A percentile compares a stretch with the other conserved stretches of the same genome.
Conservation (phyloP, 2,888 invertebrate genomes). For the Pristionchus mayeri region DNA sequence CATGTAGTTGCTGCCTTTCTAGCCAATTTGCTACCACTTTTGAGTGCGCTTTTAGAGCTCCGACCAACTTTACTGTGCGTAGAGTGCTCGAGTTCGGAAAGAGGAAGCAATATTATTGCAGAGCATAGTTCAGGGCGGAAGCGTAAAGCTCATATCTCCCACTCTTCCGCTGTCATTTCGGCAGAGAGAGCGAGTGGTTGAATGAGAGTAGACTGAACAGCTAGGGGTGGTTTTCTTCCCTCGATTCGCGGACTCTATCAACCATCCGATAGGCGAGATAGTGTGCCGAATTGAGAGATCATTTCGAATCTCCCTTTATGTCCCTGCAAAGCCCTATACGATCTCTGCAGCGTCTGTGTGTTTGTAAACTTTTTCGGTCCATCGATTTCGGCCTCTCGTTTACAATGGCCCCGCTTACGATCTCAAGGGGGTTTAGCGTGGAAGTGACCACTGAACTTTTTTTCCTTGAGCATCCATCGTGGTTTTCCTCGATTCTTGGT, state of each 20-base stretch:
- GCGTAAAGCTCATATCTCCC: neutral
- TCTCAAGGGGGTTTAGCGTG: neutral
- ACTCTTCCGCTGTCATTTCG: neutral
- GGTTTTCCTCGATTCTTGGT: no score
- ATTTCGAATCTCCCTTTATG: no score
- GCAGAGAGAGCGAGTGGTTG: neutral
- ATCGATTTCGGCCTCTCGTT: constrained; percentile 3
- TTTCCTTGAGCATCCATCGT: neutral
- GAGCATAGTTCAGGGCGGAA: neutral
- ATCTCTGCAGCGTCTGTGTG: neutral
- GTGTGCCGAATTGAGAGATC: neutral
- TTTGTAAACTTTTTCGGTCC: constrained; percentile 27
- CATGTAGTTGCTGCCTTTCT: no score
- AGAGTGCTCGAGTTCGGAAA: no score
- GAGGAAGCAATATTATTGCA: neutral
- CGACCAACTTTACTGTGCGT: no score
- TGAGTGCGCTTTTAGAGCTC: no score
- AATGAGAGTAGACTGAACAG: neutral
- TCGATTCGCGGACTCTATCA: no score
- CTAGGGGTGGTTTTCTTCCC: no score
- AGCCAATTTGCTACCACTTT: no score
- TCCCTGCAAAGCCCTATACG: neutral
- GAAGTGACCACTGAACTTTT: constrained; percentile 19
- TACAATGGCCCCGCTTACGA: constrained; percentile 1
- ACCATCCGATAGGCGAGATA: neutral